phyloP scores from a whole-genome alignment of 2,797 vertebrate species.

The Xiphophorus birchmanni region DNA sequence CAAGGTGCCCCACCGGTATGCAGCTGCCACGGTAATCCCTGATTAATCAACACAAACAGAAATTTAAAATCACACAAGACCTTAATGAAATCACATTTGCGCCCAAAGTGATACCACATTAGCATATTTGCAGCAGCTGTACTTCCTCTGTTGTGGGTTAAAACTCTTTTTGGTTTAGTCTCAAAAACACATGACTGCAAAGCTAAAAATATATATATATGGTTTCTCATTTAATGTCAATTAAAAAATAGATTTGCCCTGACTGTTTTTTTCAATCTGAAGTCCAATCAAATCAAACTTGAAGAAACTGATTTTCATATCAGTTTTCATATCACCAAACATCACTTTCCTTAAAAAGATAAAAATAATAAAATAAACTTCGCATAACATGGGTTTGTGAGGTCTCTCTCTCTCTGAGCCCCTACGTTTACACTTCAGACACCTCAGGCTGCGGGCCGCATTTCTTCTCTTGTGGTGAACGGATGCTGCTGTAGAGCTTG shows the following conservation, averaged over 20 bases:
- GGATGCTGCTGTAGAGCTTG: slow-evolving; percentile 60
- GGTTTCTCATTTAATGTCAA: slow-evolving; percentile 18
- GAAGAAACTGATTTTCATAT: neutral
- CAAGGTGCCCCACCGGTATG: neutral
- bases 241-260: slow-evolving; percentile 25
- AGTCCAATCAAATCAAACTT: neutral
- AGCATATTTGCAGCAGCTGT: neutral
- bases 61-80: neutral
- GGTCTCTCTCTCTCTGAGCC: neutral
- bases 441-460: slow-evolving; percentile 49
- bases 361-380: neutral
- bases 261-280: neutral
- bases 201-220: slow-evolving; percentile 14
- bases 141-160: slow-evolving; percentile 3
- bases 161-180: neutral
- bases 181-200: neutral
- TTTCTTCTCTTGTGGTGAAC: slow-evolving; percentile 71
- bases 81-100: neutral
- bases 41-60: neutral
- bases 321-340: rapidly evolving
- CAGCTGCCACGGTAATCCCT: slow-evolving; percentile 1
- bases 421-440: slow-evolving; percentile 14
- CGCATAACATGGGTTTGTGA: neutral
- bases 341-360: neutral
- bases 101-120: neutral